A percentile compares a stretch with the other conserved stretches of the same genome.
Evolutionary conservation across 2,113 vertebrate species (phyloP).

Genomic region (Cygnus atratus): DNA sequence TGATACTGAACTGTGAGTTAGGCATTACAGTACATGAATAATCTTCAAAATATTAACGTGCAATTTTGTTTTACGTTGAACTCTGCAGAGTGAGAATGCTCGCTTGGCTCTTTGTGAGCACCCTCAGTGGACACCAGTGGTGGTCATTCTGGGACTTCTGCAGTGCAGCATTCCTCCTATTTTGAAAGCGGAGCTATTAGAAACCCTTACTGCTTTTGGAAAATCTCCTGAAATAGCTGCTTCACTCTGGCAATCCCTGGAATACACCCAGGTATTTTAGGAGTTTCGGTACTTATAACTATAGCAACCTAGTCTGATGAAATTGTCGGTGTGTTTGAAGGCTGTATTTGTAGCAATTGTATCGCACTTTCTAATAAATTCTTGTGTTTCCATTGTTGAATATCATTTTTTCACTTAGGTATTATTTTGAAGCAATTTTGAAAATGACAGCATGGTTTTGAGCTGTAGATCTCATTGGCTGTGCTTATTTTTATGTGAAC

Average conservation of each 20-base stretch:
- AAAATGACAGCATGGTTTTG: background rate
- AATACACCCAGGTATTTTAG: slow-evolving; percentile 90
- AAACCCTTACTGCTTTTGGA: slow-evolving; percentile 90
- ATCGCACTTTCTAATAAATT: background rate
- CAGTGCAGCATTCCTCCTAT: slow-evolving; percentile 94
- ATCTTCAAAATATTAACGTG: background rate
- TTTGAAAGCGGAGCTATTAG: slow-evolving; percentile 90
- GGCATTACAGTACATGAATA: background rate
- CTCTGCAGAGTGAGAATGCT: slow-evolving; percentile 91
- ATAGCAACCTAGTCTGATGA: background rate
- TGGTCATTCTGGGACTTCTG: slow-evolving; percentile 92
- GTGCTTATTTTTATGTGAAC: background rate
- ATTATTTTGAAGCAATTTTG: background rate
- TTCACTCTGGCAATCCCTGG: slow-evolving; percentile 96
- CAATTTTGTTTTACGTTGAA: background rate
- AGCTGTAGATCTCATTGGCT: background rate
- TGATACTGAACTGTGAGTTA: background rate
- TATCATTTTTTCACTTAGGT: background rate
- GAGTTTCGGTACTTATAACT: background rate
- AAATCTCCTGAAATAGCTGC: slow-evolving; percentile 96
- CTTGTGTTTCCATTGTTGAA: background rate
- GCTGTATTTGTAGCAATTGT: background rate
- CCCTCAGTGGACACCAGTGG: slow-evolving; percentile 96
- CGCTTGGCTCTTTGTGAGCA: slow-evolving; percentile 95
- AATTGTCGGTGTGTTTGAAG: background rate